Base-by-base conservation (phyloP, 2,113 vertebrate species). In the Cinclus cinclus region DNA sequence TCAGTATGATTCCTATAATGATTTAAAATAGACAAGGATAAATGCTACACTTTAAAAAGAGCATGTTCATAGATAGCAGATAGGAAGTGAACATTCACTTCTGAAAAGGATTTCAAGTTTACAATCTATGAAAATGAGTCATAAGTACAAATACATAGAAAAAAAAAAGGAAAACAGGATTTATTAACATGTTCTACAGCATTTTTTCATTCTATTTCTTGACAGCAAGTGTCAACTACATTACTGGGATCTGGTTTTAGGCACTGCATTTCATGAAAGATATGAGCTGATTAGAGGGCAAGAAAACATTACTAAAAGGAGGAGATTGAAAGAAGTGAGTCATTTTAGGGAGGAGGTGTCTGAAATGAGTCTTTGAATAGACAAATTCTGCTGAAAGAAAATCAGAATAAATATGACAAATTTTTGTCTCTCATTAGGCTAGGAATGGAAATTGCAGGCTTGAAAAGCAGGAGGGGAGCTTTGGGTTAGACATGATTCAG, bases 311-410 rank as follows among this genome's bases (percentile, higher is more conserved):
- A 52, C 58, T 74, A 53, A 92, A 83, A 82, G 75, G 65, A 89
- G 14, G 18, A 73, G 44, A 73, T 20, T 60, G 58, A 80, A 92
- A 88, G 47, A 93, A 82, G 41, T 58, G 58, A 93, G 37, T 89
- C 58, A 76, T 49, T 90, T 90, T 41, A 69, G 71, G 46, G 49
- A 93, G 63, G 33, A 79, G 75, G 73, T 80, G 37, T 70, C 81
- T 91, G 68, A 83, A 94, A 83, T 44, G 19, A 90, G 41, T 62
- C 28, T 90, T 56, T 65, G 76, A 94, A 83, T 77, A 89, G 76
- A 67, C 28, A 94, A 94, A 94, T 77, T 20, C 53, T 83, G 28
- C 67, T 89, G 76, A 83, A 94, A 86, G n/a, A 86, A 86, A 90
- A 80, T 49, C 4, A 5, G 63, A 83, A 86, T 69, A 80, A 92